phyloP scores from a whole-genome alignment of 2,113 vertebrate species.

The Origma solitaria region DNA sequence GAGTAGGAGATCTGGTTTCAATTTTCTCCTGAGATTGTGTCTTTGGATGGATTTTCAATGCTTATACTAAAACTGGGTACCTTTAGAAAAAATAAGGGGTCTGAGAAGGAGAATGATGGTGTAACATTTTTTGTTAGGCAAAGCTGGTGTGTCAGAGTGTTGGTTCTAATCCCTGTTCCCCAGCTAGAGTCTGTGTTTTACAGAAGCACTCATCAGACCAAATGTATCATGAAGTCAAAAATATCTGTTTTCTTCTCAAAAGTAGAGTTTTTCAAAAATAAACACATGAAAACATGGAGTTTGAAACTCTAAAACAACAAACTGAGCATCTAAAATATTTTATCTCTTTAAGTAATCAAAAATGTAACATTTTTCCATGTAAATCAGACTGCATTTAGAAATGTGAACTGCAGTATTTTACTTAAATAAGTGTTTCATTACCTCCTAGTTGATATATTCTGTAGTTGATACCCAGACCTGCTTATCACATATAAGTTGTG shows the following conservation, averaged over 20 bases:
- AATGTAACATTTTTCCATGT: neutral
- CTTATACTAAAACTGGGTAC: neutral
- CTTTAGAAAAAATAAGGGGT: neutral
- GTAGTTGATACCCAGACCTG: neutral
- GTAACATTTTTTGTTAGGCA: neutral
- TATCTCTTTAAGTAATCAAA: neutral
- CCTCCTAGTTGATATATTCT: neutral
- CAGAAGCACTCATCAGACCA: neutral
- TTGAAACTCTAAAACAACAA: neutral
- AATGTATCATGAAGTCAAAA: neutral
- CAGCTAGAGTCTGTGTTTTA: neutral
- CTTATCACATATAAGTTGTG: neutral
- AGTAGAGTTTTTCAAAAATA: neutral
- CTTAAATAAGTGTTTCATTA: neutral
- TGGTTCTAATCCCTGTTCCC: neutral
- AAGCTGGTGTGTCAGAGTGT: neutral
- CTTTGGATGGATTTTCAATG: neutral
- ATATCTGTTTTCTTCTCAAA: neutral
- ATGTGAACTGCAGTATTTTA: neutral
- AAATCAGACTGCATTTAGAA: neutral
- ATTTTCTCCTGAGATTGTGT: neutral
- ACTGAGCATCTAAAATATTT: neutral
- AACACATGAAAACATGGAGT: neutral
- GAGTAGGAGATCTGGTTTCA: neutral
- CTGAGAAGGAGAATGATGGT: neutral